These are phyloP conservation scores for Pungitius pungitius DNA, from an alignment of 2,113 vertebrate species.

Conservation along the genomic window DNA sequence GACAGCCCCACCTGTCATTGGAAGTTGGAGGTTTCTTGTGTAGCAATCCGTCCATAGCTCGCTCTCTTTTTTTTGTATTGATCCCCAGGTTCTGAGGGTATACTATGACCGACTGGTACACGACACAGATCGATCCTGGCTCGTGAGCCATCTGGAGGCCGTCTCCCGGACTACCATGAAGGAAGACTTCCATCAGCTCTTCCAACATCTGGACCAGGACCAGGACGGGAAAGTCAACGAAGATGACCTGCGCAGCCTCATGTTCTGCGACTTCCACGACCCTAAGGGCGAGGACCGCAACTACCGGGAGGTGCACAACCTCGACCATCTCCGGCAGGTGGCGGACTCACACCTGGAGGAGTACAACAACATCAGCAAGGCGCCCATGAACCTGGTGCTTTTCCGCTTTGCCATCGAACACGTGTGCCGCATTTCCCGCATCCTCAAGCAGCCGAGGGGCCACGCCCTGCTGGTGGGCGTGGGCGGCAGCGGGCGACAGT, in stretches of 20 bases:
- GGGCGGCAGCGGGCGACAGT: constrained; percentile 91
- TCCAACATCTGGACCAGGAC: constrained; percentile 84
- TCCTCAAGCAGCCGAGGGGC: constrained; percentile 90
- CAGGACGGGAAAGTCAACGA: constrained; percentile 85
- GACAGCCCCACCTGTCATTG: not conserved
- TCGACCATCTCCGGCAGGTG: constrained; percentile 81
- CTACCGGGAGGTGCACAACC: constrained; percentile 84
- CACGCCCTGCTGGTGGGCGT: constrained; percentile 91
- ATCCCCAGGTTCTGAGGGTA: constrained; percentile 86
- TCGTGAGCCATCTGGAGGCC: constrained; percentile 82
- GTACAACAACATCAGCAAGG: constrained; percentile 89
- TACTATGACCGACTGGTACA: constrained; percentile 93
- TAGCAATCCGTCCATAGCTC: not conserved
- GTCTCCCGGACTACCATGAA: constrained; percentile 77
- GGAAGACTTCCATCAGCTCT: constrained; percentile 88
- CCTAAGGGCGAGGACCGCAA: constrained; percentile 85
- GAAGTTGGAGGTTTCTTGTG: not conserved
- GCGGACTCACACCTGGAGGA: constrained; percentile 88
- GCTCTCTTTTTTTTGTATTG: not conserved
- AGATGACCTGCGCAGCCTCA: constrained; percentile 89
- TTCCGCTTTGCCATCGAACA: constrained; percentile 93
- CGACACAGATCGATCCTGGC: constrained; percentile 84
- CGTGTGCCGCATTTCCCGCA: constrained; percentile 88
- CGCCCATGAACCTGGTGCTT: constrained; percentile 90
- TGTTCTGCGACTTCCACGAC: constrained; percentile 95